phyloP scores from a whole-genome alignment of 2,113 vertebrate genomes.

The Gymnarchus niloticus region DNA sequence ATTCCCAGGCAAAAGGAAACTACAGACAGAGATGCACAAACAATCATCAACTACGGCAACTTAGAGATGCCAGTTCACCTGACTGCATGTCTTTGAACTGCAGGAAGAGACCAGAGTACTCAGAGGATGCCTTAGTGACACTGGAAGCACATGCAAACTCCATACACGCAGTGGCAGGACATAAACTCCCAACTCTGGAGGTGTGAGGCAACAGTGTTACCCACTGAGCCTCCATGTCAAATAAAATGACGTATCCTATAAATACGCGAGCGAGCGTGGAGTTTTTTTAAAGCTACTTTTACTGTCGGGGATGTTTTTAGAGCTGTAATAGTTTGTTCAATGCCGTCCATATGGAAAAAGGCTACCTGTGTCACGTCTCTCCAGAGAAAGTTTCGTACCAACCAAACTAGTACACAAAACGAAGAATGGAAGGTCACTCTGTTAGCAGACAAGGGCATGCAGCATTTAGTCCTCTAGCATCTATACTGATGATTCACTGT shows the following conservation, averaged over 20 bases:
- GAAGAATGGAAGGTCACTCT: neutral
- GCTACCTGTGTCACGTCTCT: neutral
- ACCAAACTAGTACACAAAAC: neutral
- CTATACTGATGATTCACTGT: neutral
- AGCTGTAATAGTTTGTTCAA: neutral
- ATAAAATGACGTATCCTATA: neutral
- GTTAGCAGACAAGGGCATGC: neutral
- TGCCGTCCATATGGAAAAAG: neutral
- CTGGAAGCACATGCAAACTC: neutral
- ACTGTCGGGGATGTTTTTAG: neutral
- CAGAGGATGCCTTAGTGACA: neutral
- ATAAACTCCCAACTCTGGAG: neutral
- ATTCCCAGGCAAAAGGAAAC: neutral
- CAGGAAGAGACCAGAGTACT: neutral
- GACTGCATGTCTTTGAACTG: neutral
- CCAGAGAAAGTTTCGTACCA: neutral
- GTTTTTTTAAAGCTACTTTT: neutral
- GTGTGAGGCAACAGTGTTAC: neutral
- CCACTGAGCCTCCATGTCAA: neutral
- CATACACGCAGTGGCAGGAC: neutral
- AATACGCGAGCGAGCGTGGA: neutral
- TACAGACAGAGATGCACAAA: neutral
- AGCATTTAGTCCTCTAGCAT: neutral
- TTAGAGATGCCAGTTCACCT: neutral
- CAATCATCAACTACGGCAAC: neutral